Evolutionary conservation across 2,888 invertebrate genomes (phyloP).

Genomic region (Cephonodes hylas): DNA sequence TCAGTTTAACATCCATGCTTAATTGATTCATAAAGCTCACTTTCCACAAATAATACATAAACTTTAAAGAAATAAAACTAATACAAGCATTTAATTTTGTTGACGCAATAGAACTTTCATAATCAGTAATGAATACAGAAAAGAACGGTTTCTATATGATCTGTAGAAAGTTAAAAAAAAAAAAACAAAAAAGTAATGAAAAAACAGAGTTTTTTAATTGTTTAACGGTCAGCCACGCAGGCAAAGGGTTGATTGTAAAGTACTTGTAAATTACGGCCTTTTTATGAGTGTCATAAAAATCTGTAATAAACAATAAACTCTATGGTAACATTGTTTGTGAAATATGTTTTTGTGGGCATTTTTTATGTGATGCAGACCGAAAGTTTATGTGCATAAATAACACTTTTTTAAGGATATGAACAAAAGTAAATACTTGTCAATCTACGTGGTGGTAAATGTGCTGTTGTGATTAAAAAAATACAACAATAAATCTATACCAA

Average conservation of each 20-base stretch:
- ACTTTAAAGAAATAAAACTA: too few species aligned
- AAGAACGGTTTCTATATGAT: neutral
- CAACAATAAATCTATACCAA: neutral
- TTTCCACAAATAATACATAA: too few species aligned
- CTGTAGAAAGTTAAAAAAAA: neutral
- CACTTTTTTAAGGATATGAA: neutral
- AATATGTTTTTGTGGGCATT: neutral
- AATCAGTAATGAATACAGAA: neutral
- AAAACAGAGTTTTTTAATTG: neutral
- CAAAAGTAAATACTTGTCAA: neutral
- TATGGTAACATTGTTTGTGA: constrained; percentile 4
- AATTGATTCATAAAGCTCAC: too few species aligned
- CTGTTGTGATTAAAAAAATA: too few species aligned
- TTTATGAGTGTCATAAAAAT: neutral
- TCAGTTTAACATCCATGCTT: too few species aligned
- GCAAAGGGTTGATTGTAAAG: constrained; percentile 9
- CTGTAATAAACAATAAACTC: constrained; percentile 4
- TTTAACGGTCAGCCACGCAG: constrained; percentile 1
- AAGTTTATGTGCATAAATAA: neutral
- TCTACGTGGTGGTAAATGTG: too few species aligned
- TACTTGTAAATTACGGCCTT: constrained; percentile 1
- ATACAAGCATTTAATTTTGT: too few species aligned
- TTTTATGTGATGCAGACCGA: neutral
- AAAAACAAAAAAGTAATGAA: neutral
- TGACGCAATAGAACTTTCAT: neutral